Conservation (phyloP, 2,113 vertebrate species). For the Seriola aureovittata region DNA sequence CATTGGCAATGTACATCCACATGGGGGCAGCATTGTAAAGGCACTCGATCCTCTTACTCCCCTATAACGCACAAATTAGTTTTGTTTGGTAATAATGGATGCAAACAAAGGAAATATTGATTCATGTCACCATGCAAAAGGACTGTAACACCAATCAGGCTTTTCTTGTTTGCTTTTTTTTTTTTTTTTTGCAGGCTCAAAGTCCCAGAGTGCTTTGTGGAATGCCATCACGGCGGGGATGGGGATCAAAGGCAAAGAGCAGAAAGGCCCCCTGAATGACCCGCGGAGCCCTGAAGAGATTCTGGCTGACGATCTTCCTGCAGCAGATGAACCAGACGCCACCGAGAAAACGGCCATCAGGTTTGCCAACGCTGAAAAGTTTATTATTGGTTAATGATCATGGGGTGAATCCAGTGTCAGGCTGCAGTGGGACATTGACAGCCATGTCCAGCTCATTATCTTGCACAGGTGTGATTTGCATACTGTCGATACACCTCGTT, state of each 20-base stretch:
- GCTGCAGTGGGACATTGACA: conserved; percentile 6
- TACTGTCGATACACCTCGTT: conserved; percentile 14
- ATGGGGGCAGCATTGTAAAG: conserved; percentile 74
- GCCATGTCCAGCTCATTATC: conserved; percentile 28
- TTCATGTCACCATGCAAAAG: not conserved
- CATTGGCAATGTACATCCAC: conserved; percentile 63
- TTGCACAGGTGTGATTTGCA: conserved; percentile 31
- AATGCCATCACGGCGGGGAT: conserved; percentile 90
- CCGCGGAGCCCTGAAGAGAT: conserved; percentile 91
- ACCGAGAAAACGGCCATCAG: conserved; percentile 95
- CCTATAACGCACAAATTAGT: not conserved
- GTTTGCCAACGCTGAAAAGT: conserved; percentile 80
- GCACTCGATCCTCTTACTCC: not conserved
- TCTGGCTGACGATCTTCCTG: conserved; percentile 90
- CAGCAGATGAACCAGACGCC: conserved; percentile 89
- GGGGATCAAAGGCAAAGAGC: conserved; percentile 87
- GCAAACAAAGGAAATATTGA: not conserved
- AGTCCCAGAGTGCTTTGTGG: conserved; percentile 94
- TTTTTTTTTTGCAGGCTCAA: conserved; percentile 88
- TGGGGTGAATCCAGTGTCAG: conserved; percentile 17
- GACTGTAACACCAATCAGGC: not conserved
- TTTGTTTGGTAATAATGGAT: not conserved
- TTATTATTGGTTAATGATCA: conserved; percentile 1
- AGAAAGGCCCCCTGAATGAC: conserved; percentile 84
- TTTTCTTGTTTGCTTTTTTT: not conserved